These are phyloP conservation scores for Clitarchus hookeri DNA, from an alignment of 2,888 invertebrate genomes.

Conservation along the genomic window DNA sequence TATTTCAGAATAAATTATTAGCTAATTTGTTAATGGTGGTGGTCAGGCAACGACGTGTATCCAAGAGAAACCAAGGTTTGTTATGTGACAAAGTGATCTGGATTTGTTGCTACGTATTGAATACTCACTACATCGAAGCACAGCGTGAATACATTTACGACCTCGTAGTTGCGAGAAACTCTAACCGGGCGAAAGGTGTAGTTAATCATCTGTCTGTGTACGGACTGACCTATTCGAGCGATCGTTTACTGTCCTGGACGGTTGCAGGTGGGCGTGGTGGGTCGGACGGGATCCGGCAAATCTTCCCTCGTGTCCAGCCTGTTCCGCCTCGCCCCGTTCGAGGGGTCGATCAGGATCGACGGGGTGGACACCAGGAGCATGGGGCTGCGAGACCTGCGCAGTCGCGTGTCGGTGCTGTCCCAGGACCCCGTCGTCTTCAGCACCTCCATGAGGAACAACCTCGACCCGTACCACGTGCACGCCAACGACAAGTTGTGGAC, in stretches of 20 bases:
- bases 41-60: too few relatives aligned
- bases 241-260: neutral
- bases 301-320: conserved; percentile 81
- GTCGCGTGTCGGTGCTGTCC: conserved; percentile 87
- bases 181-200: too few relatives aligned
- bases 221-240: too few relatives aligned
- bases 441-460: conserved; percentile 79
- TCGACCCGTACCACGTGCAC: conserved; percentile 80
- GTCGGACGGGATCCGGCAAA: conserved; percentile 87
- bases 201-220: too few relatives aligned
- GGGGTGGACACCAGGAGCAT: conserved; percentile 70
- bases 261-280: conserved; percentile 74
- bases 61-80: too few relatives aligned
- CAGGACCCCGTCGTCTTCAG: conserved; percentile 89
- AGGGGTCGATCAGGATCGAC: conserved; percentile 78
- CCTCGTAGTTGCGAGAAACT: too few relatives aligned
- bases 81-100: too few relatives aligned
- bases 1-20: too few relatives aligned
- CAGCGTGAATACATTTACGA: too few relatives aligned
- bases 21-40: too few relatives aligned
- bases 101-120: too few relatives aligned
- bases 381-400: conserved; percentile 75
- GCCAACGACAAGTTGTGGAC: conserved; percentile 76
- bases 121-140: too few relatives aligned
- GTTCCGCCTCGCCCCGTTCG: conserved; percentile 79